Evolutionary conservation across 2,888 invertebrate genomes (phyloP), one percentile per base, ranked within the genome.

Genomic region (Gastrophysa polygoni): DNA sequence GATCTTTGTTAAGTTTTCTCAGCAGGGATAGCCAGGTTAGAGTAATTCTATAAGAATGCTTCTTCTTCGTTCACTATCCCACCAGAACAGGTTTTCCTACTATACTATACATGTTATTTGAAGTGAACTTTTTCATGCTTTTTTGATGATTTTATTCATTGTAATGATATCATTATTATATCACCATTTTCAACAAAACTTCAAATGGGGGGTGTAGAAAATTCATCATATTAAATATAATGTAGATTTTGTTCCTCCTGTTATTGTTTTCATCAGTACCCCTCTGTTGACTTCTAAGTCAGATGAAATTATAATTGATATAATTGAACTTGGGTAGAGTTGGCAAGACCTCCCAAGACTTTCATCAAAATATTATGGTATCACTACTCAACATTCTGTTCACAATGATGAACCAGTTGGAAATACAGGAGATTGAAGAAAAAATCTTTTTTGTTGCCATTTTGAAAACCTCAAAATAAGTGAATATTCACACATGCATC

Each of bases 1-100:
- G 73, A 76, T 77, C 74, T 77, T 38, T 78, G 78, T 78, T 78
- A 75, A 77, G 76, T 78, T 70, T 77, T 77, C 67, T 67, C 67
- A 71, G 67, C 72, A 71, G 76, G 75, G 76, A 75, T 77, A 75
- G 76, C 74, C 73, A 74, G 63, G 58, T 66, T 63, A 68, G 65
- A 61, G 52, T 61, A 63, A 65, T 68, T 68, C 21, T 54, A 57
- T 61, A 44, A 59, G 51, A 55, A 29, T 46, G 60, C 58, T 57
- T 55, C 47, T 57, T 55, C 47, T 57, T 48, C 59, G 59, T 63
- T 18, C 46, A 60, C 57, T 29, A 50, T 63, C 50, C 56, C 51
- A 51, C 44, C 34, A 55, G 11, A 59, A 50, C 18, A 61, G 34
- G 49, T 38, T 62, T 59, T 62, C 34, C 34, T 58, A 58, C 29